A percentile compares a stretch with the other conserved stretches of the same genome.
Conservation (phyloP, 2,888 invertebrate genomes). For the Chrysotoxum bicinctum region DNA sequence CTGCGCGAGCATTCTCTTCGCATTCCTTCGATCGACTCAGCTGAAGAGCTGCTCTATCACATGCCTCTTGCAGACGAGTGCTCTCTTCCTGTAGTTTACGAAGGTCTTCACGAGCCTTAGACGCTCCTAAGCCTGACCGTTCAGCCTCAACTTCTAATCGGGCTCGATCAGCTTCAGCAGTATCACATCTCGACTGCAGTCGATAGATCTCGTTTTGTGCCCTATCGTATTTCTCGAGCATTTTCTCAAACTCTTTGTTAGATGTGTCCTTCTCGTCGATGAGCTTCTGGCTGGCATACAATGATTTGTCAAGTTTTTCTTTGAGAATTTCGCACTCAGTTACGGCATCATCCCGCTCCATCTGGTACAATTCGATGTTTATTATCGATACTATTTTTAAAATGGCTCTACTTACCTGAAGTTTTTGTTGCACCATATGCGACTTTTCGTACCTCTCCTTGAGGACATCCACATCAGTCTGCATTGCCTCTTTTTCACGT, state of each 20-base stretch:
- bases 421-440: constrained; percentile 91
- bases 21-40: constrained; percentile 92
- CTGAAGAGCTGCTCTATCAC: constrained; percentile 93
- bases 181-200: constrained; percentile 93
- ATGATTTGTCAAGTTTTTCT: constrained; percentile 94
- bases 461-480: constrained; percentile 92
- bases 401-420: constrained; percentile 84
- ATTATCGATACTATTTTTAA: neutral
- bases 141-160: constrained; percentile 92
- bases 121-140: constrained; percentile 89
- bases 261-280: constrained; percentile 93
- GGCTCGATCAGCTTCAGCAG: constrained; percentile 93
- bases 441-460: constrained; percentile 95
- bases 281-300: constrained; percentile 90
- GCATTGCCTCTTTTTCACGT: constrained; percentile 91
- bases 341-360: constrained; percentile 92
- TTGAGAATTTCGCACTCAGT: constrained; percentile 93
- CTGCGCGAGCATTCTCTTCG: constrained; percentile 95
- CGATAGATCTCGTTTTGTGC: constrained; percentile 95
- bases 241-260: constrained; percentile 95
- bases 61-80: constrained; percentile 92
- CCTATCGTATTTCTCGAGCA: constrained; percentile 96
- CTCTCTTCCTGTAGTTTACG: constrained; percentile 94
- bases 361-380: constrained; percentile 81
- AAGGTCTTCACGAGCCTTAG: constrained; percentile 92